Conservation (phyloP, 2,113 vertebrate species). For the Prolemur simus region DNA sequence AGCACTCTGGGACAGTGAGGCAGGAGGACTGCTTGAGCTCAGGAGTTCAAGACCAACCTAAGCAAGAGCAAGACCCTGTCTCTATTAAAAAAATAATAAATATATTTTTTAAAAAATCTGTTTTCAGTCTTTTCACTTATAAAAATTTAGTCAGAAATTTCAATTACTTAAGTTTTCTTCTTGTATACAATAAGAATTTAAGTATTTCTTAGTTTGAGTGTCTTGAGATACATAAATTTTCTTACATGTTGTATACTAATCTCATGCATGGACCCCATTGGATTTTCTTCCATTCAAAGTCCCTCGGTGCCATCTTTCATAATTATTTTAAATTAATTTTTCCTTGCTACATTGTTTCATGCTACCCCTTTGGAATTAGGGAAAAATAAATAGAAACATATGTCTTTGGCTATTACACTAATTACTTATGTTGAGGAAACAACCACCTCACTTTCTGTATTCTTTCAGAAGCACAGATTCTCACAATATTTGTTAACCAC, state of each 20-base stretch:
- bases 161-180: background rate
- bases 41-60: no score
- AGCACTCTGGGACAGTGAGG: no score
- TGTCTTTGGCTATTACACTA: background rate
- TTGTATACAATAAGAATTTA: background rate
- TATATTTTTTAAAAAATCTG: background rate
- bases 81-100: no score
- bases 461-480: background rate
- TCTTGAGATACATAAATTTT: background rate
- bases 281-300: background rate
- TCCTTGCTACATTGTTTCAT: background rate
- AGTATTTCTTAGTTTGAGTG: background rate
- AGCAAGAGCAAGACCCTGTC: no score
- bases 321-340: background rate
- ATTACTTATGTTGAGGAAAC: background rate
- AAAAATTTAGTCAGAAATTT: background rate
- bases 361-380: background rate
- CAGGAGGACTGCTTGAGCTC: no score
- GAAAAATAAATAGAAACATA: background rate
- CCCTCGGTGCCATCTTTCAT: background rate
- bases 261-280: background rate
- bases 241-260: background rate
- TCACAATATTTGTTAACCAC: background rate
- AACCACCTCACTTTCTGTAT: background rate
- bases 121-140: background rate